A percentile compares a stretch with the other conserved stretches of the same genome.
phyloP scores from a whole-genome alignment of 2,113 vertebrate genomes.

The Capricornis sumatraensis region DNA sequence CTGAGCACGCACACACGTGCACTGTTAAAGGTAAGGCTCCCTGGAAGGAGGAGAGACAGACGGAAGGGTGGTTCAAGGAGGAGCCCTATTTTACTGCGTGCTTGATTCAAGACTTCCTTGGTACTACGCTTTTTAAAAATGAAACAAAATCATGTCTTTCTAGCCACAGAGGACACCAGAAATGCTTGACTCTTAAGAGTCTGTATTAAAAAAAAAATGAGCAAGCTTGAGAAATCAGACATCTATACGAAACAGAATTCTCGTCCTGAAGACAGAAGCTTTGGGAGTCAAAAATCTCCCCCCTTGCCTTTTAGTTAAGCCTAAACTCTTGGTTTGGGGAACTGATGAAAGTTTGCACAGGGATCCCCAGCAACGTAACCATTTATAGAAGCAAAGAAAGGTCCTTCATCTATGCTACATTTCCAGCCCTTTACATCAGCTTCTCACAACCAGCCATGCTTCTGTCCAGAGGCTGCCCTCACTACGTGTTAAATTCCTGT shows the following conservation, averaged over 20 bases:
- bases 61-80: background rate
- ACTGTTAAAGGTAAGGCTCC: background rate
- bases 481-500: rapidly evolving
- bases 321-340: background rate
- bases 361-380: background rate
- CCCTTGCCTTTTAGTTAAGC: background rate
- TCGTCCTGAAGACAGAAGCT: background rate
- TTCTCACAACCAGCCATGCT: background rate
- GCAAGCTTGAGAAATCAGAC: background rate
- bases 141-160: background rate
- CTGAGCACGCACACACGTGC: background rate
- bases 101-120: background rate
- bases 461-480: background rate
- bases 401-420: background rate
- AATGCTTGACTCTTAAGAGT: background rate
- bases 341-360: rapidly evolving
- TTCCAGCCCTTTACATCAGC: background rate
- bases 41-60: background rate
- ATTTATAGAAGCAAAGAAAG: background rate
- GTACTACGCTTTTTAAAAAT: background rate
- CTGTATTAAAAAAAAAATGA: background rate
- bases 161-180: background rate
- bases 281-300: background rate
- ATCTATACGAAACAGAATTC: background rate
- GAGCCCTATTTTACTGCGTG: background rate